phyloP scores from a whole-genome alignment of 2,113 vertebrate genomes.

The Engystomops pustulosus region DNA sequence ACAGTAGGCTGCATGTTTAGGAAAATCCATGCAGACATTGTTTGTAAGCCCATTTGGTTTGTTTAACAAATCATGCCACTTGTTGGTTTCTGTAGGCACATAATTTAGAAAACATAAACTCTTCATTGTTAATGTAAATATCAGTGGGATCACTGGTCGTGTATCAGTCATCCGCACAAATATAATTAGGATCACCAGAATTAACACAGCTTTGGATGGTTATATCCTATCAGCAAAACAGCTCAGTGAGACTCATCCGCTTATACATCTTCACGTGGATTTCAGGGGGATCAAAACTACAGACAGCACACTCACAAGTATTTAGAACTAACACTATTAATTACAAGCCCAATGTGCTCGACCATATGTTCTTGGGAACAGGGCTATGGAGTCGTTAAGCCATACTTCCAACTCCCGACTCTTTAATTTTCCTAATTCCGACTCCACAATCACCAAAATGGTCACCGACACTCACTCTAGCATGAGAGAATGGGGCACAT shows the following conservation, averaged over 20 bases:
- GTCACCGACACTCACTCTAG: too few species aligned
- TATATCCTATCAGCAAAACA: not conserved
- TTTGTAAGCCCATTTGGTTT: too few species aligned
- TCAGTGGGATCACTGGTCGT: not conserved
- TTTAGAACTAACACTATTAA: constrained; percentile 43
- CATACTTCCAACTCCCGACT: too few species aligned
- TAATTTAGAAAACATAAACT: not conserved
- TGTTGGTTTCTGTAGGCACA: too few species aligned
- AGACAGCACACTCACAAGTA: not conserved
- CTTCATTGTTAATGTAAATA: not conserved
- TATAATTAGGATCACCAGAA: constrained; percentile 25
- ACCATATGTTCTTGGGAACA: not conserved
- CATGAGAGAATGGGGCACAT: too few species aligned
- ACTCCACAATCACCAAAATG: too few species aligned
- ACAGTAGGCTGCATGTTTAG: too few species aligned
- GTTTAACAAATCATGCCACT: too few species aligned
- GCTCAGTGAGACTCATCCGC: constrained; percentile 25
- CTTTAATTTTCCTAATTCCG: too few species aligned
- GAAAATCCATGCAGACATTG: too few species aligned
- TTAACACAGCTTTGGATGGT: not conserved
- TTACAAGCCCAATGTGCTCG: not conserved
- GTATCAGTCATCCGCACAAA: not conserved
- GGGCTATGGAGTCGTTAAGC: too few species aligned
- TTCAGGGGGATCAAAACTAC: not conserved
- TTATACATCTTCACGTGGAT: constrained; percentile 16